Conservation (phyloP, 92 coral and sea anemone genomes). For the Phenganax subtilis region DNA sequence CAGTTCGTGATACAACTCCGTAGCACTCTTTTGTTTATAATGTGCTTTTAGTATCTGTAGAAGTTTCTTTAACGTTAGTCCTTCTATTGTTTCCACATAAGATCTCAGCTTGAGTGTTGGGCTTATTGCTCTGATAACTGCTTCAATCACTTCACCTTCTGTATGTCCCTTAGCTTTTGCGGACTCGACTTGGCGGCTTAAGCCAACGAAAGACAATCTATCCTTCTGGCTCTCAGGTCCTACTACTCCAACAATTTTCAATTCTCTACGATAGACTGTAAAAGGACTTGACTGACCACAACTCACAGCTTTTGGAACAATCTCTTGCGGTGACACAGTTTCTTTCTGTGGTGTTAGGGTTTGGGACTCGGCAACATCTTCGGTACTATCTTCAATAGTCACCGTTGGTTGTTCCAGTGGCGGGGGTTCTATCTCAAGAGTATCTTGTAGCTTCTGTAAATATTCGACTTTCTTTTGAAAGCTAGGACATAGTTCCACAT, state of each 20-base stretch:
- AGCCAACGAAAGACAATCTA: conserved; percentile 44
- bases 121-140: conserved; percentile 47
- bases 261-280: conserved; percentile 14
- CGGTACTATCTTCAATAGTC: background rate
- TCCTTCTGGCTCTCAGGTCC: conserved; percentile 47
- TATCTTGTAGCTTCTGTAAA: background rate
- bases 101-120: conserved; percentile 52
- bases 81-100: conserved; percentile 45
- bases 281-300: conserved; percentile 6
- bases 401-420: background rate
- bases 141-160: conserved; percentile 53
- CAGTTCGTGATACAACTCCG: conserved; percentile 48
- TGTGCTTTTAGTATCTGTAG: conserved; percentile 49
- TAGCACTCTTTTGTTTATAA: conserved; percentile 44
- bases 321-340: background rate
- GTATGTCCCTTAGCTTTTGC: conserved; percentile 46
- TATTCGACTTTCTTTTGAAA: background rate
- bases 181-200: conserved; percentile 49
- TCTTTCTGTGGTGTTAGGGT: background rate
- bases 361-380: background rate
- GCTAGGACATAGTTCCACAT: background rate
- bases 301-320: background rate
- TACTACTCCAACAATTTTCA: conserved; percentile 30
- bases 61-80: conserved; percentile 43
- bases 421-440: background rate